Percentiles rank a stretch among this genome's conserved stretches.
phyloP scores from a whole-genome alignment of 2,888 invertebrate genomes.

The Agrochola lychnidis region DNA sequence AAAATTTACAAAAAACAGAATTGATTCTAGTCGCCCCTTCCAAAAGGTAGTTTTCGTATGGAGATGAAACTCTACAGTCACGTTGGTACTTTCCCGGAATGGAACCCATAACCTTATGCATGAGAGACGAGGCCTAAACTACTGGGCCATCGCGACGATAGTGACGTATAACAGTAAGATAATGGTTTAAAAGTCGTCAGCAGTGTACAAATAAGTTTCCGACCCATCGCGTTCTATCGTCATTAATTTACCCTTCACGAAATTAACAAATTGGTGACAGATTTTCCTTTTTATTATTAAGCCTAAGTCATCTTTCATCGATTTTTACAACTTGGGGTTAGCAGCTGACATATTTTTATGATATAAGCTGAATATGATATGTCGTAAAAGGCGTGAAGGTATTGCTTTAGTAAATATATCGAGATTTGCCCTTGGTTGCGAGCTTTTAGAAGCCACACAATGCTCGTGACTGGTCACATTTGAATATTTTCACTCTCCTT shows the following conservation, averaged over 20 bases:
- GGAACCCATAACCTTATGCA: neutral
- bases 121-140: neutral
- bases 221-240: conserved; percentile 26
- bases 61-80: neutral
- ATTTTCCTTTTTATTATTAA: conserved; percentile 32
- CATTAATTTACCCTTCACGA: conserved; percentile 52
- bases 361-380: conserved; percentile 18
- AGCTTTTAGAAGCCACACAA: conserved; percentile 7
- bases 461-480: neutral
- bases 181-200: conserved; percentile 4
- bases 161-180: neutral
- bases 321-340: conserved; percentile 29
- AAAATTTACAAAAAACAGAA: too few relatives aligned
- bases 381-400: conserved; percentile 29
- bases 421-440: conserved; percentile 6
- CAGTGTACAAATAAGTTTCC: conserved; percentile 47
- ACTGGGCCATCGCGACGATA: neutral
- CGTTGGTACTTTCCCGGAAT: neutral
- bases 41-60: too few relatives aligned
- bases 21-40: too few relatives aligned
- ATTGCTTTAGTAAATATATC: conserved; percentile 13
- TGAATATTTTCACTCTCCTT: conserved; percentile 1
- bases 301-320: conserved; percentile 12
- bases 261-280: conserved; percentile 51
- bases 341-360: conserved; percentile 41